phyloP scores from a whole-genome alignment of 2,888 invertebrate species.

The Silvanus unidentatus region DNA sequence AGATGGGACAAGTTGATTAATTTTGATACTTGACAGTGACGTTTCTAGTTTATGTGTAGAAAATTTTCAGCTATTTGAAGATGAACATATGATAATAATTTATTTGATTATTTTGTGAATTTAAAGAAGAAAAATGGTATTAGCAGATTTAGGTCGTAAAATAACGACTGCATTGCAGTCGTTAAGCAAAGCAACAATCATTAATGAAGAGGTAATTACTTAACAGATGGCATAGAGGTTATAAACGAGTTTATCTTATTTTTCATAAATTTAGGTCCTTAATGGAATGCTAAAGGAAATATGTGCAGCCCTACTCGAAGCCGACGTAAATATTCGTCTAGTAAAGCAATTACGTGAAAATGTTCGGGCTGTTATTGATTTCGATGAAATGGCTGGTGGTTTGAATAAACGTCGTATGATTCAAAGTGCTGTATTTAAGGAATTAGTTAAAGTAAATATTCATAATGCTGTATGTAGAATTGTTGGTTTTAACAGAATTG shows the following conservation, averaged over 20 bases:
- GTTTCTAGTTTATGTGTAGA: too few relatives aligned
- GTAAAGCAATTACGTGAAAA: constrained; percentile 95
- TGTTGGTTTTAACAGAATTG: constrained; percentile 27
- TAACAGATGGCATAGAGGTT: constrained; percentile 28
- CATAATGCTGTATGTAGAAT: not conserved
- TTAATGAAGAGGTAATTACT: constrained; percentile 85
- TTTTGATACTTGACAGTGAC: too few relatives aligned
- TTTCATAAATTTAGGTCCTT: constrained; percentile 63
- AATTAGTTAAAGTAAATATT: constrained; percentile 79
- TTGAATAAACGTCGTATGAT: constrained; percentile 98
- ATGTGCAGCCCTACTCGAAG: constrained; percentile 93
- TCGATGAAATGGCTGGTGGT: constrained; percentile 99
- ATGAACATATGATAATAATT: not conserved
- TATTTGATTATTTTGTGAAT: not conserved
- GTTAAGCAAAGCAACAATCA: constrained; percentile 94
- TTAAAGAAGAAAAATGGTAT: constrained; percentile 72
- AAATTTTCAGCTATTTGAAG: too few relatives aligned
- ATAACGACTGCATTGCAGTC: constrained; percentile 97
- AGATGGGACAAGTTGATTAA: too few relatives aligned
- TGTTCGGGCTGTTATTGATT: constrained; percentile 95
- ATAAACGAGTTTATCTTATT: constrained; percentile 1
- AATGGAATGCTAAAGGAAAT: constrained; percentile 99
- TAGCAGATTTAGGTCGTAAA: constrained; percentile 99
- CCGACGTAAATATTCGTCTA: constrained; percentile 92
- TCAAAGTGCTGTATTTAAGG: constrained; percentile 97